phyloP scores from a whole-genome alignment of 2,888 invertebrate genomes.

The Chloromyia formosa region DNA sequence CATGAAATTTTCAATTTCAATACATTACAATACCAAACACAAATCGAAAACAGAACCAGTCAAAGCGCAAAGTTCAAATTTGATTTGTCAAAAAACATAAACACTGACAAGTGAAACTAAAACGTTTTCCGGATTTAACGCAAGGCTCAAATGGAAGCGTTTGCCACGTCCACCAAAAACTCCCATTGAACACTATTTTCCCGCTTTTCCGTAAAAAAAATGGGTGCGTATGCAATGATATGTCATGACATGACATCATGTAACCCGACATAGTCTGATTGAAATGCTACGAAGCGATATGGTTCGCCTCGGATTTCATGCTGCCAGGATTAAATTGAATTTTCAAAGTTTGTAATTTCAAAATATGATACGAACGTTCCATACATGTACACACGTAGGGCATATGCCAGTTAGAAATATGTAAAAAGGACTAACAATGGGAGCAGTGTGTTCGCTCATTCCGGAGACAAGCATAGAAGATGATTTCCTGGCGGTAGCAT shows the following conservation, averaged over 20 bases:
- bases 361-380: conserved; percentile 20
- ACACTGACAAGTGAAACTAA: conserved; percentile 48
- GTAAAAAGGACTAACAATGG: background rate
- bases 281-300: conserved; percentile 38
- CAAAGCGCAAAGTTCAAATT: conserved; percentile 14
- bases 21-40: background rate
- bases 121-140: conserved; percentile 48
- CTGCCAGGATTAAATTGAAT: conserved; percentile 47
- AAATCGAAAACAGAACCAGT: conserved; percentile 19
- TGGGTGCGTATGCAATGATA: conserved; percentile 2
- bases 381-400: conserved; percentile 6
- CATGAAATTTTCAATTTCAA: conserved; percentile 37
- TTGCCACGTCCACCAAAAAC: background rate
- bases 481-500: conserved; percentile 17
- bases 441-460: background rate
- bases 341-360: conserved; percentile 33
- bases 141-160: conserved; percentile 35
- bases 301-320: conserved; percentile 47
- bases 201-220: background rate
- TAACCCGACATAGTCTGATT: conserved; percentile 20
- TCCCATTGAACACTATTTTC: conserved; percentile 1
- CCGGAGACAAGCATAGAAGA: conserved; percentile 21
- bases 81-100: conserved; percentile 48
- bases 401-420: background rate
- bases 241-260: conserved; percentile 31